phyloP scores from a whole-genome alignment of 1,140 invertebrate species.

The Sminthurides bifidus region DNA sequence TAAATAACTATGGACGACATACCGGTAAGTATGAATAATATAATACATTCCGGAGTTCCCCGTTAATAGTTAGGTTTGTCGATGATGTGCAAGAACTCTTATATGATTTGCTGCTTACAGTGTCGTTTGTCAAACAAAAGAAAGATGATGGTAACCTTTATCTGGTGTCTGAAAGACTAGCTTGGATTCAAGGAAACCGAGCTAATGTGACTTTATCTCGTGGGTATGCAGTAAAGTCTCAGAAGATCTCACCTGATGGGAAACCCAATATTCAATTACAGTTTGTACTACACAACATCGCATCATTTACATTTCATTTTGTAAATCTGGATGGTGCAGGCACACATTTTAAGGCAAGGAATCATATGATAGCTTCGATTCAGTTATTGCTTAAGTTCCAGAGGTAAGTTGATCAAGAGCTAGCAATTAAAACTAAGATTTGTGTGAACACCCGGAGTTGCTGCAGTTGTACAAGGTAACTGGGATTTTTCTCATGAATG shows the following conservation, averaged over 20 bases:
- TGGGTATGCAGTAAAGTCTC: conserved; percentile 88
- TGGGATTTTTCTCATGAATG: background rate
- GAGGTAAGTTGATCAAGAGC: conserved; percentile 80
- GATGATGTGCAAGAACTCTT: too few relatives aligned
- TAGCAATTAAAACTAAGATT: conserved; percentile 70
- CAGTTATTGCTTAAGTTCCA: conserved; percentile 91
- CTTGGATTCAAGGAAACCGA: conserved; percentile 73
- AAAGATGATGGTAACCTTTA: conserved; percentile 93
- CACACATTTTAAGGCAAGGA: conserved; percentile 75
- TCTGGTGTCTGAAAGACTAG: conserved; percentile 86
- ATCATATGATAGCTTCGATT: conserved; percentile 85
- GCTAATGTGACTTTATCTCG: conserved; percentile 85
- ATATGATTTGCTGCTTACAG: conserved; percentile 85
- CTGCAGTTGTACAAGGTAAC: conserved; percentile 43
- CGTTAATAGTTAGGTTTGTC: too few relatives aligned
- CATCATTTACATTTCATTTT: conserved; percentile 96
- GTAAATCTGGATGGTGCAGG: conserved; percentile 70
- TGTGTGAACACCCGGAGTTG: conserved; percentile 41
- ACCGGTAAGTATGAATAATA: too few relatives aligned
- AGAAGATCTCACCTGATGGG: conserved; percentile 96
- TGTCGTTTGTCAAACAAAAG: conserved; percentile 83
- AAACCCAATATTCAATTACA: conserved; percentile 99
- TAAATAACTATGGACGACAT: too few relatives aligned
- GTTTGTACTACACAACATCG: conserved; percentile 84
- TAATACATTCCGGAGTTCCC: too few relatives aligned